Evolutionary conservation across 2,888 invertebrate species (phyloP), one percentile per base, ranked within the genome.

Genomic region (Seira sanloemensis): DNA sequence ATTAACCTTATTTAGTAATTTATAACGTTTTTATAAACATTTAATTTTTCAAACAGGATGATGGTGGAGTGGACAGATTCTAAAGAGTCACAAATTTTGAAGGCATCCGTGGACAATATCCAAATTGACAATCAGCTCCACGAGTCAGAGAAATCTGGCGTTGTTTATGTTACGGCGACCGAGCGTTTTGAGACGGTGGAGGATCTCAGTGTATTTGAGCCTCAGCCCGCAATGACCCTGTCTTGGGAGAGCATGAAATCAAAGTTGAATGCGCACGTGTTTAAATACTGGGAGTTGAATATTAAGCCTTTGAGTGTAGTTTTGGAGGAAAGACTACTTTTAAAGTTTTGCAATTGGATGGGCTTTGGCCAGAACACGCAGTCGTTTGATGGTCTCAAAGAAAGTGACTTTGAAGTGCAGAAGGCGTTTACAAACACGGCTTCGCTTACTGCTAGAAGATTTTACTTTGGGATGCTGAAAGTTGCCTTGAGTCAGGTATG

Each of bases 401-500:
- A 96, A 91, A 95, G 94, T 88, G 96, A 96, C 90, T 95, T 94
- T 91, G 96, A 96, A 91, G 94, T 95, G 69, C 95, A 96, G 88
- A 93, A 95, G 90, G 94, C 96, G 89, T 93, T 96, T 74, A 94
- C 94, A 73, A 95, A 96, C 91, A 95, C 96, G 4, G 94, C 96
- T 65, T 95, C 96, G 37, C 94, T 95, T 78, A 95, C 96, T 91
- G 94, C 95, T 68, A 95, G 95, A 90, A 92, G 97, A 88, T 97
- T 96, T 92, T 97, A 97, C 92, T 97, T 97, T 91, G 96, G 96
- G 81, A 94, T 94, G 74, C 92, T 98, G 87, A 94, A 95, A 91
- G 93, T 98, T 84, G 94, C 95, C 74, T 94, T 96, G 74, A 95
- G 94, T 90, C 95, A 95, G 92, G 95, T 95, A 65, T 16, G 9